phyloP scores from a whole-genome alignment of 2,888 invertebrate genomes.

The Adelphocoris suturalis region DNA sequence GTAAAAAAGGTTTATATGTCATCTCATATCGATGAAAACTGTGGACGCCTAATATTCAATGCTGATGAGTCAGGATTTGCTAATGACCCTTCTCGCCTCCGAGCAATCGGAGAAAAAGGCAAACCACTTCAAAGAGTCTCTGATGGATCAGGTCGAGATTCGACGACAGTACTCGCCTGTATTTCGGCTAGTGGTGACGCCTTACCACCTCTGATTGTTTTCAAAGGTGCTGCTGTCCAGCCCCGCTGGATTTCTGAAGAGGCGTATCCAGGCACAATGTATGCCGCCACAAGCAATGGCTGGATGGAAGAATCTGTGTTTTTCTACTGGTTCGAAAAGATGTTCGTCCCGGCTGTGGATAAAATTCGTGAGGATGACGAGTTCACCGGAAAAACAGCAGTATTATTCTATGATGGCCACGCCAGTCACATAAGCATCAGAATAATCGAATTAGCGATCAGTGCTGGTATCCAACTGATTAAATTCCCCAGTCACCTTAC shows the following conservation, averaged over 20 bases:
- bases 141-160: constrained; percentile 76
- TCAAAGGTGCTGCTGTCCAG: neutral
- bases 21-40: constrained; percentile 49
- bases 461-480: too few species aligned
- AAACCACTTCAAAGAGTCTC: constrained; percentile 75
- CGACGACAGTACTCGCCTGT: constrained; percentile 67
- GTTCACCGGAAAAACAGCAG: neutral
- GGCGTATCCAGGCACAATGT: neutral
- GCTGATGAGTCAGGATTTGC: constrained; percentile 76
- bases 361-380: neutral
- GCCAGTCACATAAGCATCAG: neutral
- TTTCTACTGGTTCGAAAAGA: neutral
- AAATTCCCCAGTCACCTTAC: too few species aligned
- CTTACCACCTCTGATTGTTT: neutral
- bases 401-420: neutral
- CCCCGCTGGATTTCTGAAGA: neutral
- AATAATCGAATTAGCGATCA: neutral
- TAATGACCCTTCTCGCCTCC: constrained; percentile 75
- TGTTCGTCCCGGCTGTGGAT: neutral
- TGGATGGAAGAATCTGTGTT: neutral
- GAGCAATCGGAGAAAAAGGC: constrained; percentile 76
- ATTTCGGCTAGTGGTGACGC: neutral
- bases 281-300: neutral
- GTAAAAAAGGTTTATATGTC: constrained; percentile 50
- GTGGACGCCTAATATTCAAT: constrained; percentile 75